Percentiles rank a stretch among this genome's conserved stretches.
phyloP scores from a whole-genome alignment of 2,113 vertebrate genomes.

The Rattus norvegicus region GRCr8 NC_086020.1:5758001-5758500 shows the following conservation, averaged over 20 bases:
- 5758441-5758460: neutral
- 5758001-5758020: neutral
- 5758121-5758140: neutral
- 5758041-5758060: neutral
- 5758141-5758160: neutral
- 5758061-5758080: neutral
- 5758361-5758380: neutral
- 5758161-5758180: neutral
- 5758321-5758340: neutral
- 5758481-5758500: conserved; percentile 3
- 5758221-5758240: neutral
- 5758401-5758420: neutral
- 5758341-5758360: neutral
- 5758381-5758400: neutral
- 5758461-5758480: conserved; percentile 18
- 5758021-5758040: neutral
- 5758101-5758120: neutral
- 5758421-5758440: neutral
- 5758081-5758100: neutral
- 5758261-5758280: conserved; percentile 8
- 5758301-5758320: neutral
- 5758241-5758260: neutral
- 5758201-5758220: neutral
- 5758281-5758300: neutral
- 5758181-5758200: neutral